Percentiles rank a stretch among this genome's conserved stretches.
Evolutionary conservation across 2,797 vertebrate species (phyloP).

Genomic region (Streptopelia turtur): DNA sequence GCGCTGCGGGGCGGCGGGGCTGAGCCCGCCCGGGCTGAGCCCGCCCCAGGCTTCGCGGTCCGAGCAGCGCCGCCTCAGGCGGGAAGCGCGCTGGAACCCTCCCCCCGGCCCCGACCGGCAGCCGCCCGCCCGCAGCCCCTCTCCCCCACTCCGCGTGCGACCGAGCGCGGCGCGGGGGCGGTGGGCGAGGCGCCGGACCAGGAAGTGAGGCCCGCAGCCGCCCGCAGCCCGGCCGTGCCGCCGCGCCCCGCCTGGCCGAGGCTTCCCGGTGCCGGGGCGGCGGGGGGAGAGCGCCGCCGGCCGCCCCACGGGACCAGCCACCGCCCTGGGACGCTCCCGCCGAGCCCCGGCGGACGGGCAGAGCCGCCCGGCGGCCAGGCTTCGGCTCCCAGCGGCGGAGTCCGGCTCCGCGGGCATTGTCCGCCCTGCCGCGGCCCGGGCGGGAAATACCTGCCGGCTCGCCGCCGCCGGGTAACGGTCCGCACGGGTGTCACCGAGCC

Average conservation of each 20-base stretch:
- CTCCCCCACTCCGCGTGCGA: no score
- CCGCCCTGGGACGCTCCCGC: neutral
- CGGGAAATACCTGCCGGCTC: neutral
- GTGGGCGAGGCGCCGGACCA: neutral
- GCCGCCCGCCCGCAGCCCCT: neutral
- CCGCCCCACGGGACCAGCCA: neutral
- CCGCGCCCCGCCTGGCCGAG: neutral
- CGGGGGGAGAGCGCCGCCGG: no score
- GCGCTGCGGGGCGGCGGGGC: neutral
- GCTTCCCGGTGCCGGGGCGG: neutral
- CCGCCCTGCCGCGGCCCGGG: neutral
- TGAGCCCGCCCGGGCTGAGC: neutral
- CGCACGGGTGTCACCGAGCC: slow-evolving; percentile 45
- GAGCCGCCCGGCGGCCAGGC: neutral
- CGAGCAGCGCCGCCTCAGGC: neutral
- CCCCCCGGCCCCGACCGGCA: neutral
- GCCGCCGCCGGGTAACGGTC: neutral
- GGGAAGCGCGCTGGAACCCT: neutral
- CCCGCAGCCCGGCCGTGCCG: neutral
- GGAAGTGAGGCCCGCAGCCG: neutral
- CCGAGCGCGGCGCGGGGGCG: neutral
- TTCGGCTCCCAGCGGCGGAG: neutral
- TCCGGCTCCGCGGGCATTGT: neutral
- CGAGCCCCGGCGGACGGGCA: neutral
- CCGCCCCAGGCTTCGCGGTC: neutral